Evolutionary conservation across 2,113 vertebrate species (phyloP).

Genomic region (Proteles cristata): DNA sequence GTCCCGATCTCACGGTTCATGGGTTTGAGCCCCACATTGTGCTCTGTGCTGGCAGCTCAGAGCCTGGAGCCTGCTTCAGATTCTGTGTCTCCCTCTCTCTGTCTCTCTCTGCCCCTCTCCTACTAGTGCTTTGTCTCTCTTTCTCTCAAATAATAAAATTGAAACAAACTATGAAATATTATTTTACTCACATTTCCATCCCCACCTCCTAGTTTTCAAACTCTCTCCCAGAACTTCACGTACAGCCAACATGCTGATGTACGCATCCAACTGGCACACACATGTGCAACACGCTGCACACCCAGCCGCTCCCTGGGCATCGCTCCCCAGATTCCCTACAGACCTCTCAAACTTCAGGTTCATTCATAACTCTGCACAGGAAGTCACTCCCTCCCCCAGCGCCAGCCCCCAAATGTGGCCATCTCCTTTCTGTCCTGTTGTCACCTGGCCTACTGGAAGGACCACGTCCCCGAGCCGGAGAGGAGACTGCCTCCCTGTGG

Average conservation of each 20-base stretch:
- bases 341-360: background rate
- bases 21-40: no score
- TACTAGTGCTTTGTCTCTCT: no score
- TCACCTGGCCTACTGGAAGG: background rate
- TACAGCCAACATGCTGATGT: background rate
- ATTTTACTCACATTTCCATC: background rate
- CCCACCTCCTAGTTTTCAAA: background rate
- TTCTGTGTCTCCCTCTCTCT: no score
- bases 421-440: background rate
- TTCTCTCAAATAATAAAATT: no score
- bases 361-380: background rate
- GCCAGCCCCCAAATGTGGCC: background rate
- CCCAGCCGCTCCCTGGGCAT: background rate
- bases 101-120: no score
- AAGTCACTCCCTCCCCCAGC: background rate
- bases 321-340: background rate
- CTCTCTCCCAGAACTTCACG: background rate
- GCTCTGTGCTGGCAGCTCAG: no score
- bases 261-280: background rate
- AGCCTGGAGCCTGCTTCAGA: no score
- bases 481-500: background rate
- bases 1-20: no score
- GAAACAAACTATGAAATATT: background rate
- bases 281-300: fast-evolving
- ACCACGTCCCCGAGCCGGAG: no score